phyloP scores from a whole-genome alignment of 92 coral and sea anemone species.

The Epizoanthus rinbou region DNA sequence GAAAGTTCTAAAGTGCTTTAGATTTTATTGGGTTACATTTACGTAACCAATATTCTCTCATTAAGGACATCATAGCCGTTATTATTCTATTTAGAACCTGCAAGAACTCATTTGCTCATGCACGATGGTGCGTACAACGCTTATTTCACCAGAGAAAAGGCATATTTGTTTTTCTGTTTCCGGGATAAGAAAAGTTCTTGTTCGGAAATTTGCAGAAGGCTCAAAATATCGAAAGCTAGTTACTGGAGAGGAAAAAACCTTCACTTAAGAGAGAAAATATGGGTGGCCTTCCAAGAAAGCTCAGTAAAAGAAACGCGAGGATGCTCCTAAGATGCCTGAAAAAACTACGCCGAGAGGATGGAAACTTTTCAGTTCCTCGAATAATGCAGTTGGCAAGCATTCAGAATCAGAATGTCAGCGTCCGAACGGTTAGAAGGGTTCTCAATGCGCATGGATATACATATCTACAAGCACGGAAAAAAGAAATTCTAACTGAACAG shows the following conservation, averaged over 20 bases:
- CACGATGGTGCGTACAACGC: too few relatives aligned
- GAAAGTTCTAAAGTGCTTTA: too few relatives aligned
- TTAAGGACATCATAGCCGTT: too few relatives aligned
- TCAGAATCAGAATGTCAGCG: background rate
- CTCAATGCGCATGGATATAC: slow-evolving; percentile 4
- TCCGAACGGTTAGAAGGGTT: slow-evolving; percentile 16
- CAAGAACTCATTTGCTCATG: too few relatives aligned
- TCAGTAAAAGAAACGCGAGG: background rate
- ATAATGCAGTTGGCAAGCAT: background rate
- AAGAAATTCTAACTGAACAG: slow-evolving; percentile 2
- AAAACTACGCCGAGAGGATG: slow-evolving; percentile 7
- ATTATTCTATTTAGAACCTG: too few relatives aligned
- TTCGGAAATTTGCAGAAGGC: too few relatives aligned
- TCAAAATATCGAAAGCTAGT: background rate
- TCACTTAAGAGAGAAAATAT: background rate
- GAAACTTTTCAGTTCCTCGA: slow-evolving; percentile 11
- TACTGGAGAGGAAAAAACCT: background rate
- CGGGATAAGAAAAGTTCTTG: too few relatives aligned
- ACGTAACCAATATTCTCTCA: too few relatives aligned
- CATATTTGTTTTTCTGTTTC: too few relatives aligned
- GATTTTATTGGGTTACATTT: too few relatives aligned
- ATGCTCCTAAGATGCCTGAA: slow-evolving; percentile 9
- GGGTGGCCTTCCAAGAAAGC: slow-evolving; percentile 19
- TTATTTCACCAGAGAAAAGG: too few relatives aligned
- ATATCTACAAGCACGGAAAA: slow-evolving; percentile 31